phyloP scores from a whole-genome alignment of 2,113 vertebrate species.

The Odocoileus virginianus region DNA sequence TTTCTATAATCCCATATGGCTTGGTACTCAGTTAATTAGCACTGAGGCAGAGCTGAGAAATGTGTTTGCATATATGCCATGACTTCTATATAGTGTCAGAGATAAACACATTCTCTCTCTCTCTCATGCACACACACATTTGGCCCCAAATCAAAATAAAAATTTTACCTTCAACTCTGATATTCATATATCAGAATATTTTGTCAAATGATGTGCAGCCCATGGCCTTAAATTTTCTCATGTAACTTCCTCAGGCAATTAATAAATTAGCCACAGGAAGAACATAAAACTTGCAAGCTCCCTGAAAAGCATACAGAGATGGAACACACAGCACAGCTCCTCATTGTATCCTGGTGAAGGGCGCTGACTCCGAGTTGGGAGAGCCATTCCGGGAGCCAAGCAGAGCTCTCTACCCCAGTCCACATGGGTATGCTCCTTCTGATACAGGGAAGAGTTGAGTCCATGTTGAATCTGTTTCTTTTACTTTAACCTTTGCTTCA shows the following conservation, averaged over 20 bases:
- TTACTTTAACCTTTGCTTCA: not conserved
- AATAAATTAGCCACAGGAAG: not conserved
- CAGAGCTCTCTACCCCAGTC: not conserved
- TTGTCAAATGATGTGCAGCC: not conserved
- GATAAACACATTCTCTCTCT: not conserved
- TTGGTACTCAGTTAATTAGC: not conserved
- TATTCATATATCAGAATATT: not conserved
- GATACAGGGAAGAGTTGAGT: not conserved
- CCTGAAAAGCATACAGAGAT: not conserved
- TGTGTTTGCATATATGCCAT: not conserved
- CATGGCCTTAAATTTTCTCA: not conserved
- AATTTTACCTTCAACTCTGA: not conserved
- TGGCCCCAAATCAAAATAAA: not conserved
- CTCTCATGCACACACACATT: not conserved
- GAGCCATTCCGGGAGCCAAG: not conserved
- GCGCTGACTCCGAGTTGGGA: not conserved
- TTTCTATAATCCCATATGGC: not conserved
- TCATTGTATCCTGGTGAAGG: not conserved
- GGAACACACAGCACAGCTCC: no score
- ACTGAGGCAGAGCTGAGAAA: not conserved
- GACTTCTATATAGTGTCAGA: not conserved
- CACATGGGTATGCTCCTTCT: fast-evolving
- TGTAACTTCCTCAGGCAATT: not conserved
- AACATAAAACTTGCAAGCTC: not conserved
- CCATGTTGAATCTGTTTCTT: not conserved